Conservation (phyloP, 2,797 vertebrate species). For the Helostoma temminkii region DNA sequence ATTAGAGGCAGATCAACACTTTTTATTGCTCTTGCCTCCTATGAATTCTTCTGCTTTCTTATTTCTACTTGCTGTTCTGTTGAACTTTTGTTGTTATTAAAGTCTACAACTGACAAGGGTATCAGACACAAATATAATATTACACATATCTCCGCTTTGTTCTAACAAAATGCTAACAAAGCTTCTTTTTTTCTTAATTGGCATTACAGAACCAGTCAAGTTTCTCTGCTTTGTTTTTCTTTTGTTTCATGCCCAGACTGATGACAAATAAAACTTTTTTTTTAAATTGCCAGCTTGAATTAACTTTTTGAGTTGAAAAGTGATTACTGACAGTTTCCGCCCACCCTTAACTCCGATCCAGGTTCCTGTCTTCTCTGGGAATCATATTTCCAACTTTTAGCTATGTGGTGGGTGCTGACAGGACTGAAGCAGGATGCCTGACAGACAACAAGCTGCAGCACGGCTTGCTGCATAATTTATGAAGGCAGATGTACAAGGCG, state of each 20-base stretch:
- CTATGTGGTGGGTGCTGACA: slow-evolving; percentile 57
- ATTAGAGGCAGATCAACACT: neutral
- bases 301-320: slow-evolving; percentile 44
- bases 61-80: slow-evolving; percentile 2
- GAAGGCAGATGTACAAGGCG: slow-evolving; percentile 77
- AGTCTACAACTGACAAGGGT: slow-evolving; percentile 11
- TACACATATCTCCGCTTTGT: slow-evolving; percentile 32
- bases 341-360: slow-evolving; percentile 34
- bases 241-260: slow-evolving; percentile 42
- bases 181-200: slow-evolving; percentile 52
- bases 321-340: slow-evolving; percentile 52
- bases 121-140: slow-evolving; percentile 19
- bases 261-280: slow-evolving; percentile 61
- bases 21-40: neutral
- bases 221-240: slow-evolving; percentile 47
- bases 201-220: slow-evolving; percentile 33
- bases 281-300: slow-evolving; percentile 69
- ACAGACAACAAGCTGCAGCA: slow-evolving; percentile 69
- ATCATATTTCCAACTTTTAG: slow-evolving; percentile 47
- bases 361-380: slow-evolving; percentile 34
- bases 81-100: slow-evolving; percentile 13
- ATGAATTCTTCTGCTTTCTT: neutral
- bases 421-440: slow-evolving; percentile 51
- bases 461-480: slow-evolving; percentile 78
- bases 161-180: slow-evolving; percentile 38